Evolutionary conservation across 2,113 vertebrate species (phyloP).

Genomic region (Psittacula cyanocephala): DNA sequence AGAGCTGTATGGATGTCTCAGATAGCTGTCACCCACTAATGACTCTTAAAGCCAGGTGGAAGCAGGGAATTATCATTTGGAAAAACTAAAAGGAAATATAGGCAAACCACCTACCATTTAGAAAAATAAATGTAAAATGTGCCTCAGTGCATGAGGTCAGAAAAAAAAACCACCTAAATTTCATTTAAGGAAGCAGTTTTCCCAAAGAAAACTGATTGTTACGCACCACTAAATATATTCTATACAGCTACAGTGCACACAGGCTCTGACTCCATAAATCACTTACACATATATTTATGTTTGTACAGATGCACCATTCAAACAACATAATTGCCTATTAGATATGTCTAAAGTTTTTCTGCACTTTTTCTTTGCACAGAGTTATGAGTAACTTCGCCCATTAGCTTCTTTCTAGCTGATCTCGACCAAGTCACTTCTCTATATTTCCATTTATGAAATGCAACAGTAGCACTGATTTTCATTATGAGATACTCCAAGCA

Average conservation of each 20-base stretch:
- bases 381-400: background rate
- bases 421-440: background rate
- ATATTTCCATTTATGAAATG: background rate
- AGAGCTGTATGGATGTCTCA: constrained; percentile 36
- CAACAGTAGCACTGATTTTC: background rate
- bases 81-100: background rate
- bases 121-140: background rate
- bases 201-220: background rate
- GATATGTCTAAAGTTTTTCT: background rate
- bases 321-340: background rate
- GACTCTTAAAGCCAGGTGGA: constrained; percentile 41
- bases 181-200: background rate
- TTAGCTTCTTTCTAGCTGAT: background rate
- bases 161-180: background rate
- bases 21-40: constrained; percentile 57
- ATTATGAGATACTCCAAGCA: background rate
- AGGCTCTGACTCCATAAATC: background rate
- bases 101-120: background rate
- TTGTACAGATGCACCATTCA: background rate
- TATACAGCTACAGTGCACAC: background rate
- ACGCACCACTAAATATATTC: background rate
- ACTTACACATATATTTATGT: background rate
- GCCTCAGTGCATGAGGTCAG: background rate
- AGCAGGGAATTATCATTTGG: constrained; percentile 27
- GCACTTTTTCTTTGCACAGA: background rate